Evolutionary conservation across 2,888 invertebrate genomes (phyloP).

Genomic region (Alitta virens): DNA sequence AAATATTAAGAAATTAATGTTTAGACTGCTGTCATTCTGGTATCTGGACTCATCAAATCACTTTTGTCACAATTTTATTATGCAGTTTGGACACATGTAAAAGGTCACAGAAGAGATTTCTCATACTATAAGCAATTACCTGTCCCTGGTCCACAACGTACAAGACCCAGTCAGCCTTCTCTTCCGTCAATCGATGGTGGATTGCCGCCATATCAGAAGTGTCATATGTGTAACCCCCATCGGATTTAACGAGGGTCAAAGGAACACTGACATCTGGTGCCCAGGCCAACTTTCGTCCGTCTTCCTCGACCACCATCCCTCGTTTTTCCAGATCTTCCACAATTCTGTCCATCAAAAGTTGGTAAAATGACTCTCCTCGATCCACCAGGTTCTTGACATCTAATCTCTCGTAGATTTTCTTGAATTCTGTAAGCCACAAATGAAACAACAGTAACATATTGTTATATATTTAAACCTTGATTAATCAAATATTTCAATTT

Average conservation of each 20-base stretch:
- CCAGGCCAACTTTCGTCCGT: conserved; percentile 65
- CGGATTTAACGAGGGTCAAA: conserved; percentile 91
- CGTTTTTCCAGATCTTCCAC: conserved; percentile 69
- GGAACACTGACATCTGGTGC: conserved; percentile 65
- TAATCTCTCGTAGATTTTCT: conserved; percentile 83
- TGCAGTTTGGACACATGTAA: too few species aligned
- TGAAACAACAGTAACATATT: too few species aligned
- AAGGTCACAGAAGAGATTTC: too few species aligned
- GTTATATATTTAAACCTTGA: too few species aligned
- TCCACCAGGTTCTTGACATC: conserved; percentile 73
- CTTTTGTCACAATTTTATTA: too few species aligned
- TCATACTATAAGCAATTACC: too few species aligned
- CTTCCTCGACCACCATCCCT: conserved; percentile 67
- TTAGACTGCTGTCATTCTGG: too few species aligned
- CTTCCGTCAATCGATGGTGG: conserved; percentile 66
- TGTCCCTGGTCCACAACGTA: conserved; percentile 96
- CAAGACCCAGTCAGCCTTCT: conserved; percentile 83
- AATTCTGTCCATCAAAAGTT: conserved; percentile 80
- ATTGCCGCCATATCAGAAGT: conserved; percentile 96
- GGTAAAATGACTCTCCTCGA: conserved; percentile 96
- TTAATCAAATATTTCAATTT: too few species aligned
- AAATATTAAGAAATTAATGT: too few species aligned
- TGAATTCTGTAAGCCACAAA: conserved; percentile 69
- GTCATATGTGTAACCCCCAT: conserved; percentile 95
- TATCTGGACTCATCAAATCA: too few species aligned